Conservation (phyloP, 2,797 vertebrate species). For the Salarias fasciatus region DNA sequence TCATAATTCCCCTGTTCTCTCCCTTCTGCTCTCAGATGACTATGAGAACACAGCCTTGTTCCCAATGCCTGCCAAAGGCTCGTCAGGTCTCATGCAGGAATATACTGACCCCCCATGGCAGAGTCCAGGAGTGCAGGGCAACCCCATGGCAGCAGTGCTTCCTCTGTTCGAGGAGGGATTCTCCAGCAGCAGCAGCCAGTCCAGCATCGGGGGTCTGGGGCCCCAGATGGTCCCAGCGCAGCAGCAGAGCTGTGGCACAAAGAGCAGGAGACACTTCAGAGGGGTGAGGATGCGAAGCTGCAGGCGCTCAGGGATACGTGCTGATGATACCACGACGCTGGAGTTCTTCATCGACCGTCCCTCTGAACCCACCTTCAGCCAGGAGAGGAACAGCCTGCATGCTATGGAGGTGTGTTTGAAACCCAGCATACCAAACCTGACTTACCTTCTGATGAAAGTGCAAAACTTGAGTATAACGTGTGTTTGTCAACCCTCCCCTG, state of each 20-base stretch:
- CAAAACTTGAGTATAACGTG: no score
- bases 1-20: background rate
- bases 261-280: conserved; percentile 49
- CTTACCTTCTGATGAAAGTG: no score
- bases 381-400: conserved; percentile 81
- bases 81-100: conserved; percentile 51
- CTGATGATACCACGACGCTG: conserved; percentile 48
- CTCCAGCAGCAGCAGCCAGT: conserved; percentile 68
- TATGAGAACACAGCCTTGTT: conserved; percentile 57
- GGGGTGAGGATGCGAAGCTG: conserved; percentile 12
- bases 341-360: conserved; percentile 67
- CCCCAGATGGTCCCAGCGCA: conserved; percentile 72
- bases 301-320: conserved; percentile 18
- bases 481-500: background rate
- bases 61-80: conserved; percentile 13
- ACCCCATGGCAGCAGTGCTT: conserved; percentile 45
- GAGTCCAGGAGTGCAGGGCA: conserved; percentile 64
- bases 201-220: conserved; percentile 45
- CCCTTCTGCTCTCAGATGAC: conserved; percentile 45
- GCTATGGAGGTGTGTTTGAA: conserved; percentile 47
- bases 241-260: conserved; percentile 44
- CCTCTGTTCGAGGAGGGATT: conserved; percentile 50
- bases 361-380: conserved; percentile 61
- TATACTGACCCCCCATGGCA: conserved; percentile 63
- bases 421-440: no score